Percentiles rank a stretch among this genome's conserved stretches.
phyloP scores from a whole-genome alignment of 2,113 vertebrate species.

The Psophia crepitans region DNA sequence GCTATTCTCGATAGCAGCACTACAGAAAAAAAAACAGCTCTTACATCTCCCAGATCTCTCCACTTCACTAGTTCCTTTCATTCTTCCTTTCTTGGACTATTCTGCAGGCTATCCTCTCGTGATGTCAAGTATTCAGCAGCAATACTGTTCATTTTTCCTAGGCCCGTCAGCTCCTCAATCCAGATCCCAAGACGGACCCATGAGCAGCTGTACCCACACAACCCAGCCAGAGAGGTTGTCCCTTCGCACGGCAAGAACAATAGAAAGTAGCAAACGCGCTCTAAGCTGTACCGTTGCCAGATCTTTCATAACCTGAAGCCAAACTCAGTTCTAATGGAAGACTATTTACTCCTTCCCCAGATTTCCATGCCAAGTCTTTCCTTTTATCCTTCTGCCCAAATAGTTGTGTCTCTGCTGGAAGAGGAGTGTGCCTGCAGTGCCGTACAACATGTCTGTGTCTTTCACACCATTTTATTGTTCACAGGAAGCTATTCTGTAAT shows the following conservation, averaged over 20 bases:
- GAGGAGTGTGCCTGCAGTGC: neutral
- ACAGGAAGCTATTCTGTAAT: neutral
- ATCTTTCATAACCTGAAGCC: neutral
- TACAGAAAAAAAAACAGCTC: neutral
- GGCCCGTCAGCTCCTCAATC: neutral
- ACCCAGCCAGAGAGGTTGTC: fast-evolving
- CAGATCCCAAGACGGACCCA: neutral
- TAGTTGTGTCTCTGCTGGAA: neutral
- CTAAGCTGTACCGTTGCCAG: neutral
- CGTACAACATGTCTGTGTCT: fast-evolving
- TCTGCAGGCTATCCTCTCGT: neutral
- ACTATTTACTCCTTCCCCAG: neutral
- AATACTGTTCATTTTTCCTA: neutral
- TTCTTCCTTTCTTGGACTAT: neutral
- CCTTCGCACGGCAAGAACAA: neutral
- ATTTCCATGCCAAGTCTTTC: neutral
- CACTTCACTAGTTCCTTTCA: neutral
- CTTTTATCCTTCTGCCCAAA: neutral
- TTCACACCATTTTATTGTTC: neutral
- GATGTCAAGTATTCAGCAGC: neutral
- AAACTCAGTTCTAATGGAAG: neutral
- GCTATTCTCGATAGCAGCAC: neutral
- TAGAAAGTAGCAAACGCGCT: fast-evolving
- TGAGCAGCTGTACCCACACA: neutral
- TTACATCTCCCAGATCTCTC: neutral